Conservation (phyloP, 1,140 invertebrate species). For the Theocolax elegans region DNA sequence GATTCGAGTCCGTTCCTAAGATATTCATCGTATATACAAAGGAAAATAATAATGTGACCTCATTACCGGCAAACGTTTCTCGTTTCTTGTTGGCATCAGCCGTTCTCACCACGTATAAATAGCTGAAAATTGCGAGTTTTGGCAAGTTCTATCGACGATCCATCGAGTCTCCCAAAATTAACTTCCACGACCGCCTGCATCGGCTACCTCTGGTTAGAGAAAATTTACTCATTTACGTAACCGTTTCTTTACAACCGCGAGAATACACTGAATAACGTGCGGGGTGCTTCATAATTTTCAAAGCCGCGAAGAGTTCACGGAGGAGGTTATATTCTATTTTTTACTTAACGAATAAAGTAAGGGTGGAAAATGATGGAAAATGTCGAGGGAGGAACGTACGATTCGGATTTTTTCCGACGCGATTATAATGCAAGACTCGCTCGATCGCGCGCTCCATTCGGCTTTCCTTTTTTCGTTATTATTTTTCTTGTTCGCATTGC, state of each 20-base stretch:
- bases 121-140: slow-evolving; percentile 25
- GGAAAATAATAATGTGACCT: slow-evolving; percentile 27
- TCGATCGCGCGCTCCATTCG: background rate
- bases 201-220: background rate
- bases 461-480: slow-evolving; percentile 11
- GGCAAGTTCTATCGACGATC: slow-evolving; percentile 37
- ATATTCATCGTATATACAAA: too few relatives aligned
- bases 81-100: background rate
- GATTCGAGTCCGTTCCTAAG: too few relatives aligned
- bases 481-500: slow-evolving; percentile 22
- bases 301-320: background rate
- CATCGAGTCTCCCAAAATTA: slow-evolving; percentile 33
- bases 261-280: slow-evolving; percentile 25
- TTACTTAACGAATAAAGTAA: background rate
- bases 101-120: background rate
- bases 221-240: slow-evolving; percentile 9
- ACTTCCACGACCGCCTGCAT: background rate
- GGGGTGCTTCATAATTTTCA: background rate
- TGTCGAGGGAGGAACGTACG: background rate
- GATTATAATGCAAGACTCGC: slow-evolving; percentile 19
- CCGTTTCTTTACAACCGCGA: background rate
- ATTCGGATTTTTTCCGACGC: slow-evolving; percentile 12
- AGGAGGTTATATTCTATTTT: slow-evolving; percentile 22
- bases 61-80: slow-evolving; percentile 17
- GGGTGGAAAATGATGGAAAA: slow-evolving; percentile 1